Evolutionary conservation across 2,888 invertebrate species (phyloP).

Genomic region (Cataglyphis albicans): DNA sequence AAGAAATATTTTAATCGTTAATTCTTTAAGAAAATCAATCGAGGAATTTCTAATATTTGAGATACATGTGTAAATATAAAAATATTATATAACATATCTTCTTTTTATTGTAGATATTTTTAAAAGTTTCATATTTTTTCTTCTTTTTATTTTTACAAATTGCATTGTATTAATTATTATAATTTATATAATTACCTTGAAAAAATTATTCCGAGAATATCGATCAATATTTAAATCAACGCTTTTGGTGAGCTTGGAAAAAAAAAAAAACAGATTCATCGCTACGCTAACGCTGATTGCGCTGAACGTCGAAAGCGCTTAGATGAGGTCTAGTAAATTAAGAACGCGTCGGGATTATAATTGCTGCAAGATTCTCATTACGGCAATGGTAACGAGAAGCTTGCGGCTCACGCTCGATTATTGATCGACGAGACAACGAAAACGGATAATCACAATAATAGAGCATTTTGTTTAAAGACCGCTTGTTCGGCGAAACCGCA

Average conservation of each 20-base stretch:
- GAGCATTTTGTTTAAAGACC: conserved; percentile 13
- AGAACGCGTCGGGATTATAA: conserved; percentile 6
- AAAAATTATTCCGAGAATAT: background rate
- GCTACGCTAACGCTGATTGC: conserved; percentile 12
- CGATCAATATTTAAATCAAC: background rate
- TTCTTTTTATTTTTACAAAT: background rate
- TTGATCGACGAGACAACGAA: conserved; percentile 7
- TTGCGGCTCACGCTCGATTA: background rate
- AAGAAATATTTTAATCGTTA: conserved; percentile 9
- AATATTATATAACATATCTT: background rate
- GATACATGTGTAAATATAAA: background rate
- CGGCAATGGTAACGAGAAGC: background rate
- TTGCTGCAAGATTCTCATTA: conserved; percentile 18
- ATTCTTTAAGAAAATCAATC: background rate
- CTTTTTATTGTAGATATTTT: background rate
- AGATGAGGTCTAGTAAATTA: conserved; percentile 4
- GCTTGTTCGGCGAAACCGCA: background rate
- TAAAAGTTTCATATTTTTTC: too few relatives aligned
- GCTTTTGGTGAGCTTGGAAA: background rate
- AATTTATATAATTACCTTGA: background rate
- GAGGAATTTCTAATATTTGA: background rate
- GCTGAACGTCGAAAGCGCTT: background rate
- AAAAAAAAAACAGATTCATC: conserved; percentile 1
- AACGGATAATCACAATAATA: background rate
- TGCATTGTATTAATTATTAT: background rate